These are phyloP conservation scores for Silurus lanzhouensis DNA, from an alignment of 2,797 vertebrate genomes.

Conservation along the genomic window DNA sequence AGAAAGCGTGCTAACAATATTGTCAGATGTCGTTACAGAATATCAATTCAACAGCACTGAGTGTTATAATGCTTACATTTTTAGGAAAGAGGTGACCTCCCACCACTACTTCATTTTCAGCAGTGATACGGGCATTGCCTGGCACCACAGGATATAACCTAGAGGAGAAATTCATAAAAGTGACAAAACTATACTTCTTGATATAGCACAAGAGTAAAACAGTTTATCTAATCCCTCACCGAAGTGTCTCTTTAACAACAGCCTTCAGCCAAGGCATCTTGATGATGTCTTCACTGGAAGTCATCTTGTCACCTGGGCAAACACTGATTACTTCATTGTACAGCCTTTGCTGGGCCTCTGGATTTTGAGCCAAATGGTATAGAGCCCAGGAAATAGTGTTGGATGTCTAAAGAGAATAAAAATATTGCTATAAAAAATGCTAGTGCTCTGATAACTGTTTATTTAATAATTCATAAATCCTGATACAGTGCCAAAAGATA, in stretches of 20 bases:
- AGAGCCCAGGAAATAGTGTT: constrained; percentile 79
- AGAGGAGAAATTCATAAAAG: constrained; percentile 20
- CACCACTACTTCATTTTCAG: constrained; percentile 72
- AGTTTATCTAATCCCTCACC: constrained; percentile 60
- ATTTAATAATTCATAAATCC: not conserved
- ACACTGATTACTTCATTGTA: constrained; percentile 70
- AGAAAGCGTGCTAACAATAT: not conserved
- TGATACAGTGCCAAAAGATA: not conserved
- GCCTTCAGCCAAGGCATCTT: constrained; percentile 78
- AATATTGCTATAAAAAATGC: not conserved
- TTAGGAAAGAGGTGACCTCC: constrained; percentile 76
- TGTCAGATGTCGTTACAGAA: not conserved
- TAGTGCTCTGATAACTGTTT: not conserved
- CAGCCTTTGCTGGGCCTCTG: constrained; percentile 71
- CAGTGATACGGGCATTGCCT: constrained; percentile 71
- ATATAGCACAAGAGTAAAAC: not conserved
- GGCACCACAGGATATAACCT: constrained; percentile 81
- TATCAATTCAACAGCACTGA: not conserved
- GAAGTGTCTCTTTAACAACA: constrained; percentile 74
- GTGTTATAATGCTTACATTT: constrained; percentile 61
- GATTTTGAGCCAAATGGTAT: constrained; percentile 73
- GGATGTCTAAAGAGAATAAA: constrained; percentile 70
- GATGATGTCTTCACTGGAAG: constrained; percentile 66
- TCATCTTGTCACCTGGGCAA: constrained; percentile 70
- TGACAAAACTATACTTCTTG: not conserved